Evolutionary conservation across 1,140 invertebrate species (phyloP).

Genomic region (Drosophila busckii): DNA sequence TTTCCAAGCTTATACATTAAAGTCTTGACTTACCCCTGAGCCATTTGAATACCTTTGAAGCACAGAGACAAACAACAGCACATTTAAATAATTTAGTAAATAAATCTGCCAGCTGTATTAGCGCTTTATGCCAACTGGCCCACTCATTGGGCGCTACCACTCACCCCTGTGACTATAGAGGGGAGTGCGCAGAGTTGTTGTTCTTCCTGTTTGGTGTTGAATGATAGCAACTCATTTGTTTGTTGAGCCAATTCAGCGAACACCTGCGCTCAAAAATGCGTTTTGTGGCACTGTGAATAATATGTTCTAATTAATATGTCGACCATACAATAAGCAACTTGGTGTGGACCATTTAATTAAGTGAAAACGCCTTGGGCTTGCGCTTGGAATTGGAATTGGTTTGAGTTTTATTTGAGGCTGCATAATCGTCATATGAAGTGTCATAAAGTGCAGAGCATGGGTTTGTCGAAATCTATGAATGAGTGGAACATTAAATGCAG

Average conservation of each 20-base stretch:
- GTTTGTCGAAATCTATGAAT: conserved; percentile 36
- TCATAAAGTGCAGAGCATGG: conserved; percentile 65
- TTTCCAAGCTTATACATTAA: too few relatives aligned
- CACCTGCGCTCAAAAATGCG: conserved; percentile 34
- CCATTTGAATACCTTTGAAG: too few relatives aligned
- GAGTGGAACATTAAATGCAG: conserved; percentile 61
- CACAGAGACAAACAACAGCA: conserved; percentile 29
- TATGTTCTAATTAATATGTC: conserved; percentile 61
- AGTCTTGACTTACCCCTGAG: too few relatives aligned
- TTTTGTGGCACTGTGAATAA: conserved; percentile 41
- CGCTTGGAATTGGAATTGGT: too few relatives aligned
- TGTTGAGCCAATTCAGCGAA: conserved; percentile 2
- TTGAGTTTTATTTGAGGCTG: conserved; percentile 4
- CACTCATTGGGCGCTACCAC: conserved; percentile 69
- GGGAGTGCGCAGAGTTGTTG: conserved; percentile 26
- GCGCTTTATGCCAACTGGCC: too few relatives aligned
- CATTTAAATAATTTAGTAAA: conserved; percentile 54
- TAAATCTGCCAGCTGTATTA: conserved; percentile 76
- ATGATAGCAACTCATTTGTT: conserved; percentile 61
- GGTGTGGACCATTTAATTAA: conserved; percentile 50
- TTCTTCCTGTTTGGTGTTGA: conserved; percentile 23
- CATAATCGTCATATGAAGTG: conserved; percentile 35
- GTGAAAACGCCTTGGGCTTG: conserved; percentile 31
- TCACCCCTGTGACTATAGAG: conserved; percentile 36
- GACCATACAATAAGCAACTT: conserved; percentile 25